Conservation (phyloP, 2,113 vertebrate genomes). For the Fregetta grallaria region DNA sequence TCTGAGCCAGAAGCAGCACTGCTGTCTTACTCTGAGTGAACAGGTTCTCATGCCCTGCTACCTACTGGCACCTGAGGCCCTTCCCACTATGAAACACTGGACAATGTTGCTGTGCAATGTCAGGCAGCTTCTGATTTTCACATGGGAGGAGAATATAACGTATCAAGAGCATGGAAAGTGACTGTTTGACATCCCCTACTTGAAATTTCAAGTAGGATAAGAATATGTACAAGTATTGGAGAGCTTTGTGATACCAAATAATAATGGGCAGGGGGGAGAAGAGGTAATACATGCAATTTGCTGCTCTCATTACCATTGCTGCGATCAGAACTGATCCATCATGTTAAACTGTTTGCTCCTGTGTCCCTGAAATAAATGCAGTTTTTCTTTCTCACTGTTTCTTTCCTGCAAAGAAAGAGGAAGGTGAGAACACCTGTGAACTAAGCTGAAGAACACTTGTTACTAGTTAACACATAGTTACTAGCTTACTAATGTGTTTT, state of each 20-base stretch:
- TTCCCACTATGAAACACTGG: fast-evolving
- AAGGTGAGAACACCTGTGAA: neutral
- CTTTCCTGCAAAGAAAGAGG: neutral
- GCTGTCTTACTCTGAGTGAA: neutral
- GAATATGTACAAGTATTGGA: neutral
- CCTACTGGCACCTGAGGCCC: neutral
- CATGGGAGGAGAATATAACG: neutral
- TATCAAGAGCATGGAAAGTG: neutral
- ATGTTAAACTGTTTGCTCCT: neutral
- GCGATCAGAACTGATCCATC: neutral
- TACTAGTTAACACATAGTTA: neutral
- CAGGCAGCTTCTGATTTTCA: neutral
- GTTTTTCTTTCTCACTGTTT: neutral
- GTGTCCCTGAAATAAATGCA: neutral
- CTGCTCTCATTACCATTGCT: neutral
- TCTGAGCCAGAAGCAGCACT: neutral
- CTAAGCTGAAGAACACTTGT: neutral
- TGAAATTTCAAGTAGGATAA: neutral
- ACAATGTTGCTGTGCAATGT: fast-evolving
- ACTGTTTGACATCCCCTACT: neutral
- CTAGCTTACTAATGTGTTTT: neutral
- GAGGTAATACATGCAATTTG: neutral
- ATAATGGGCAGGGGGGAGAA: neutral
- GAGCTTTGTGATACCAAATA: neutral
- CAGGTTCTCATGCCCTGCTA: neutral